Conservation (phyloP, 2,113 vertebrate genomes). For the Gavialis gangeticus region DNA sequence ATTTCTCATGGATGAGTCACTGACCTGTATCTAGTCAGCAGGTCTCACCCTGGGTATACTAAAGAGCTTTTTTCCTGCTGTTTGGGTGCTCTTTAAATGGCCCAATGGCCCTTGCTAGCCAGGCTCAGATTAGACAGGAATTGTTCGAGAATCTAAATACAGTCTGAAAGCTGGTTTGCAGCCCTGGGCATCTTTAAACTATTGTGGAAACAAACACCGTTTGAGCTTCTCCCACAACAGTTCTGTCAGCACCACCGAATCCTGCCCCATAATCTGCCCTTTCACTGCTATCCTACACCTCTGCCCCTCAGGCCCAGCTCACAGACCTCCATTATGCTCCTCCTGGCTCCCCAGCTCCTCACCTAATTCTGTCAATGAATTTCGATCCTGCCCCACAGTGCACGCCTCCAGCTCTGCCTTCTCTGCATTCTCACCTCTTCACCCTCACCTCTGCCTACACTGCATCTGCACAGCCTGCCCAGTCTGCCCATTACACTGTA, state of each 20-base stretch:
- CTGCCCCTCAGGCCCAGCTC: too few species aligned
- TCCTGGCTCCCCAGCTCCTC: background rate
- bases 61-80: background rate
- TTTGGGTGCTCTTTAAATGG: background rate
- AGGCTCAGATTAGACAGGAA: background rate
- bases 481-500: background rate
- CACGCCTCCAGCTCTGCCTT: background rate
- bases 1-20: accelerated
- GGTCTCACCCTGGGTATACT: background rate
- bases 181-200: background rate
- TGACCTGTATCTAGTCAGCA: background rate
- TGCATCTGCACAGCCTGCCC: background rate
- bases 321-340: too few species aligned
- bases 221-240: background rate
- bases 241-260: background rate
- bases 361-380: background rate
- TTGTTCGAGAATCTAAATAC: too few species aligned
- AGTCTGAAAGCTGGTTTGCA: background rate
- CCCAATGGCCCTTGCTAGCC: background rate
- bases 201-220: background rate
- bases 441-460: background rate
- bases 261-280: too few species aligned
- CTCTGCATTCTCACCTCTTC: background rate
- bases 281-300: too few species aligned
- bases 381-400: background rate